A percentile compares a stretch with the other conserved stretches of the same genome.
These are phyloP conservation scores for Prolemur simus DNA, from an alignment of 2,113 vertebrate species.

Conservation along the genomic window DNA sequence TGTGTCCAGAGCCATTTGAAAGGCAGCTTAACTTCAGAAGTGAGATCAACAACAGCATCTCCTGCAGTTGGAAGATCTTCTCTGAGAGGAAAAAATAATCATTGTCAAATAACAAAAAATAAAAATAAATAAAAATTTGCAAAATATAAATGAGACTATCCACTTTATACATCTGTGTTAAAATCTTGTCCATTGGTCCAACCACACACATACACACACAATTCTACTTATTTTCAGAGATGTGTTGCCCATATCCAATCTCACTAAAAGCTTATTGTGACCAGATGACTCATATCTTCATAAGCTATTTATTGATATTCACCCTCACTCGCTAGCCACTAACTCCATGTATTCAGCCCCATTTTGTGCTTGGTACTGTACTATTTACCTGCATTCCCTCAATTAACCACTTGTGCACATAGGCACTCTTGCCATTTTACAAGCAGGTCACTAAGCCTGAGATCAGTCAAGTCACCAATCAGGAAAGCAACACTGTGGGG, in stretches of 20 bases:
- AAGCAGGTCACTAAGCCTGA: not conserved
- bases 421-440: not conserved
- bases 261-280: not conserved
- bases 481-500: not conserved
- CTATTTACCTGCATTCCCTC: not conserved
- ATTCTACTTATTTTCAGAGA: not conserved
- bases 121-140: not conserved
- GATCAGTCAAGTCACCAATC: not conserved
- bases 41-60: not conserved
- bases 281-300: not conserved
- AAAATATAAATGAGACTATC: not conserved
- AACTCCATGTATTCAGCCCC: not conserved
- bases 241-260: not conserved
- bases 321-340: not conserved
- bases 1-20: not conserved
- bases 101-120: not conserved
- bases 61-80: not conserved
- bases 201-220: not conserved
- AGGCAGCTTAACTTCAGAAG: not conserved
- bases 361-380: not conserved
- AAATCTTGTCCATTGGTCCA: not conserved
- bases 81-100: not conserved
- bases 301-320: not conserved
- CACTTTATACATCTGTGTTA: not conserved
- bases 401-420: not conserved